Percentiles rank a stretch among this genome's conserved stretches.
Conservation (phyloP, 2,113 vertebrate species). For the Microcebus tavaratra region DNA sequence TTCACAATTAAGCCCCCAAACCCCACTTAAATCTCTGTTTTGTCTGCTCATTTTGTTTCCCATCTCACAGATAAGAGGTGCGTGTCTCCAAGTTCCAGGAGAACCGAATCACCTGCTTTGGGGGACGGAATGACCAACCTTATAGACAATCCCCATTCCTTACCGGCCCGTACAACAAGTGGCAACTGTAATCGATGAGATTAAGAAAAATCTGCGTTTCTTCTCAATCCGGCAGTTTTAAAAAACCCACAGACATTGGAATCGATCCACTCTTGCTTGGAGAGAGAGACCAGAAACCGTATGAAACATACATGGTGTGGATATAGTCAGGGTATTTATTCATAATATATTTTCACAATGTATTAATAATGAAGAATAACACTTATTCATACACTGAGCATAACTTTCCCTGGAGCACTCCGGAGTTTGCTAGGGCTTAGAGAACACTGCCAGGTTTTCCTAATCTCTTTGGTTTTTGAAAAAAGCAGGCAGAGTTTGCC, state of each 20-base stretch:
- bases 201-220: background rate
- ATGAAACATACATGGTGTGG: background rate
- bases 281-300: background rate
- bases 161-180: background rate
- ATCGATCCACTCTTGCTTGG: background rate
- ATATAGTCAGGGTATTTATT: conserved; percentile 76
- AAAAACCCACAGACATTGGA: conserved; percentile 17
- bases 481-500: background rate
- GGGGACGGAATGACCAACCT: background rate
- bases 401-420: conserved; percentile 30
- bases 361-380: conserved; percentile 72
- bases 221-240: background rate
- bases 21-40: background rate
- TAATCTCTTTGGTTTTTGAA: conserved; percentile 52
- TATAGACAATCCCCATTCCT: background rate
- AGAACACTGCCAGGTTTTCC: conserved; percentile 33
- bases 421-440: background rate
- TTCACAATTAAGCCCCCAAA: background rate
- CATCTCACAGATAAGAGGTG: background rate
- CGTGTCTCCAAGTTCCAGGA: background rate
- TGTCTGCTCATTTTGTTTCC: background rate
- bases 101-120: background rate
- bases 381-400: conserved; percentile 55
- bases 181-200: background rate
- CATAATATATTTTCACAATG: conserved; percentile 69